Evolutionary conservation across 2,113 vertebrate species (phyloP), one percentile per base, ranked within the genome.

Genomic region (Perccottus glenii): DNA sequence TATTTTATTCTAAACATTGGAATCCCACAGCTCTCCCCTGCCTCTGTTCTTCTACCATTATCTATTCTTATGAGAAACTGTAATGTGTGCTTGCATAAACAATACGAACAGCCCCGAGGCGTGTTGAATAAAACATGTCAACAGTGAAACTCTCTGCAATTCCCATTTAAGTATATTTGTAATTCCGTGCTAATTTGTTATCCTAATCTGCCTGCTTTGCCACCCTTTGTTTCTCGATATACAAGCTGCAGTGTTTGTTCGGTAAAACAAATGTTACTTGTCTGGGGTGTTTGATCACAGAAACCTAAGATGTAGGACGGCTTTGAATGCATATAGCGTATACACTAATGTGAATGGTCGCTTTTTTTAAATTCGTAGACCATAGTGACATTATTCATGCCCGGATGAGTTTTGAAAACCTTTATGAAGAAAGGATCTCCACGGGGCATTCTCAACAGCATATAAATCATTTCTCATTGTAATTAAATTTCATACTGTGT

Each of bases 151-250:
- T 71, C 19, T 46, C 4, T 16, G 53, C 44, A 61, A 72, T 63
- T 46, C 19, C 19, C 67, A 60, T 77, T 72, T 72, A 75, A 80
- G 47, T 60, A 4, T 19, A 42, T 73, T 48, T 67, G 45, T 53
- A 52, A 60, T 66, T 71, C 42, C 12, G 4, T n/a, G 19, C 40
- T 72, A 65, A 80, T 82, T 85, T 69, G 70, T 80, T 77, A 44
- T 52, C 60, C 12, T 65, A 44, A 58, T 44, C 15, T 59, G 2
- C 16, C 60, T 33, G 15, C 64, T 35, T 52, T 12, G 12, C 42
- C 43, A 15, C 10, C 27, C 6, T n/a, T 14, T 32, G 48, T 51
- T 36, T 59, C 43, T 60, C 8, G 49, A 16, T n/a, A 4, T 48
- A 42, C 66, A 38, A 53, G 44, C 11, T 15, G 68, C 11, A 6